Evolutionary conservation across 2,888 invertebrate species (phyloP), one percentile per base, ranked within the genome.

Genomic region (Agrotis puta): DNA sequence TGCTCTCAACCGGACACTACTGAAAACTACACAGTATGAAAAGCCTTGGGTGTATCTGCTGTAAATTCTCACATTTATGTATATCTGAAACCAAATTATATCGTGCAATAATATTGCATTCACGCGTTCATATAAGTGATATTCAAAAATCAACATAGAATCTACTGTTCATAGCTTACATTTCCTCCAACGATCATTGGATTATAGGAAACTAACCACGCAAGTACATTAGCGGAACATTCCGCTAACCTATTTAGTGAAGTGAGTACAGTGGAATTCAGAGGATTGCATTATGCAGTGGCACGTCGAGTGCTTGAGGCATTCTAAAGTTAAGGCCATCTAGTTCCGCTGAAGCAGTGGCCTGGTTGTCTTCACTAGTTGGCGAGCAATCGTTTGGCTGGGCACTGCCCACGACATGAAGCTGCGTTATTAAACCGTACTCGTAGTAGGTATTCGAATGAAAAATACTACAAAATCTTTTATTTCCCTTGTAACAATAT

Each of bases 301-400:
- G 56, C 62, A 54, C 64, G 64, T 54, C 33, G 59, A 75, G 50
- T 59, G 58, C 64, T 71, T 47, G 64, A 59, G 62, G 78, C 71
- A 65, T 63, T 27, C n/a, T 33, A 63, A 80, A 77, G 71, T 81
- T 81, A 65, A 62, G 33, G 48, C 64, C 64, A 62, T 70, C 64
- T 77, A 76, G 59, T 64, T 68, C n/a, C 24, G 27, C 57, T 63
- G 22, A 63, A 63, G 62, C 58, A 69, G 48, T 61, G 62, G 63
- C 81, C 62, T 54, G 59, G 48, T 68, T 76, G 81, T 69, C 51
- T 68, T 27, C 43, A 76, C 77, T 81, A 81, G 50, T 76, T 76
- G 24, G 24, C 33, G 61, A 39, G 39, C 64, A 70, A 54, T 51
- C 39, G 45, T 77, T 56, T 61, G 57, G 45, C 27, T 77, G 45